Conservation (phyloP, 2,113 vertebrate species). For the Chitala chitala region DNA sequence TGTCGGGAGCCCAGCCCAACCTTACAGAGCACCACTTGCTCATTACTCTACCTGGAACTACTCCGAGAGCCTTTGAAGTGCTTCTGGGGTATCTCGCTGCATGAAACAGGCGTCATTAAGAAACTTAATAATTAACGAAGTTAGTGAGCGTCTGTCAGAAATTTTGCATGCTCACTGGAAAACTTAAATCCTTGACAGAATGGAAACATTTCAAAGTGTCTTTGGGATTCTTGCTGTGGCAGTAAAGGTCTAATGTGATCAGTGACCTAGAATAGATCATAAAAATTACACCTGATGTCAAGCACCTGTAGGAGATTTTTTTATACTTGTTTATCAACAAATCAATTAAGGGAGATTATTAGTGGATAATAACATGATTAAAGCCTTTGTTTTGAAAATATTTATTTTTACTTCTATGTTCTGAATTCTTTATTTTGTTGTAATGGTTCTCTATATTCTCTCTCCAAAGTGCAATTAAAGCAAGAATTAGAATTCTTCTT, state of each 20-base stretch:
- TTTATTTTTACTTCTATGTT: background rate
- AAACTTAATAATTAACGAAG: slow-evolving; percentile 71
- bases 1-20: slow-evolving; percentile 46
- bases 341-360: slow-evolving; percentile 1
- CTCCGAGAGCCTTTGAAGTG: slow-evolving; percentile 70
- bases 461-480: slow-evolving; percentile 37
- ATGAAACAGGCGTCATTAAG: slow-evolving; percentile 69
- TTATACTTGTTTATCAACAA: background rate
- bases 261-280: slow-evolving; percentile 3
- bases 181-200: slow-evolving; percentile 54
- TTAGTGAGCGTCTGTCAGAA: slow-evolving; percentile 62
- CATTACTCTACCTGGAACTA: slow-evolving; percentile 64
- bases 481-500: slow-evolving; percentile 25
- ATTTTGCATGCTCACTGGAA: slow-evolving; percentile 56
- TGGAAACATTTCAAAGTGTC: slow-evolving; percentile 46
- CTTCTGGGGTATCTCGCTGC: slow-evolving; percentile 66
- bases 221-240: slow-evolving; percentile 12
- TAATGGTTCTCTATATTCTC: slow-evolving; percentile 19
- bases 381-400: background rate
- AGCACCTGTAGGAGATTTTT: background rate
- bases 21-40: slow-evolving; percentile 52
- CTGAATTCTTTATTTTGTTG: background rate
- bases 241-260: slow-evolving; percentile 4
- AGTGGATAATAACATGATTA: background rate
- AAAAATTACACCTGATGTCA: background rate